phyloP scores from a whole-genome alignment of 2,888 invertebrate genomes.

The Tuta absoluta region DNA sequence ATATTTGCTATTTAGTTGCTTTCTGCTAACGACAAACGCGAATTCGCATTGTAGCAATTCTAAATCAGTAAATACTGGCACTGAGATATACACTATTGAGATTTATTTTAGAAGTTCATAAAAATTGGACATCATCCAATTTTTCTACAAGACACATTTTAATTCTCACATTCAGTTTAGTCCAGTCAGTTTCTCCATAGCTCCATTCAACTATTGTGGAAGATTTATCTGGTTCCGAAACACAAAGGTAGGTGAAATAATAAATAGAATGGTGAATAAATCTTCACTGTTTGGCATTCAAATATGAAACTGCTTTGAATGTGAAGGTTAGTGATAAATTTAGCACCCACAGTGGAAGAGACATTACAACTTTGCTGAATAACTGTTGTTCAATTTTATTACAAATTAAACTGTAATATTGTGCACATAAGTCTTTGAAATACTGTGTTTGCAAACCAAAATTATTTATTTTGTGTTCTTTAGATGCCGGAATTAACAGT shows the following conservation, averaged over 20 bases:
- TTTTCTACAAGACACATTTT: conserved; percentile 51
- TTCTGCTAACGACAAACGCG: not conserved
- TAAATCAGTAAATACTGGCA: conserved; percentile 53
- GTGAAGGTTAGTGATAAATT: conserved; percentile 3
- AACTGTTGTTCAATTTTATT: conserved; percentile 3
- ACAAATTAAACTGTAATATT: not conserved
- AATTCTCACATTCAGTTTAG: conserved; percentile 49
- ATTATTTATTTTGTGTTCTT: conserved; percentile 40
- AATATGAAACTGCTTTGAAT: not conserved
- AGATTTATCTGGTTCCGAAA: conserved; percentile 6
- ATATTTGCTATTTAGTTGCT: too few relatives aligned
- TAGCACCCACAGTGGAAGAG: not conserved
- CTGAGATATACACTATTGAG: conserved; percentile 56
- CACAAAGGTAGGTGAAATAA: conserved; percentile 16
- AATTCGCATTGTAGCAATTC: conserved; percentile 27
- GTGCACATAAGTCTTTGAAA: not conserved
- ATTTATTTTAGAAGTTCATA: conserved; percentile 75
- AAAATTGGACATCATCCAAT: conserved; percentile 73
- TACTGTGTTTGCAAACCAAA: not conserved
- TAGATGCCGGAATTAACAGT: conserved; percentile 83
- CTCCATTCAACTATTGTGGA: not conserved
- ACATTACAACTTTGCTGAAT: not conserved
- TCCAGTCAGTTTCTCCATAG: not conserved
- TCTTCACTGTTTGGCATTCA: conserved; percentile 17
- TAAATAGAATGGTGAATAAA: not conserved